A percentile compares a stretch with the other conserved stretches of the same genome.
Conservation (phyloP, 2,888 invertebrate species). For the Papilio elwesi region DNA sequence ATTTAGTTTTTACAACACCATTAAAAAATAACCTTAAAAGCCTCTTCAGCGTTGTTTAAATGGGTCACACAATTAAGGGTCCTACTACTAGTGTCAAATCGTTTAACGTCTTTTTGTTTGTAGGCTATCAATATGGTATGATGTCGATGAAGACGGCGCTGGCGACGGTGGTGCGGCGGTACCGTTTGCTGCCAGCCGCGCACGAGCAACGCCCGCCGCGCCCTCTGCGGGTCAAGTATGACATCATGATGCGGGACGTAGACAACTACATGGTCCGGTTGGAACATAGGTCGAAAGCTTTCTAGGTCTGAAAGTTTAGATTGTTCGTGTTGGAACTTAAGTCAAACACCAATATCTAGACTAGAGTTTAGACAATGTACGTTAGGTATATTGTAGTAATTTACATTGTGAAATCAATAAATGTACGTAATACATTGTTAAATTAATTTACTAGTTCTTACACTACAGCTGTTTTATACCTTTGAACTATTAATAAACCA, state of each 20-base stretch:
- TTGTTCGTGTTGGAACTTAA: no score
- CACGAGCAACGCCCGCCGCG: conserved; percentile 41
- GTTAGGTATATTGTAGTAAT: no score
- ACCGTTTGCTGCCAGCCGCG: conserved; percentile 49
- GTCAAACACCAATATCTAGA: no score
- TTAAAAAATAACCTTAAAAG: no score
- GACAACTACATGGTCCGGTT: conserved; percentile 56
- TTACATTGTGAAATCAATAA: no score
- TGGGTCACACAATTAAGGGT: not conserved
- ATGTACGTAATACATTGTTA: no score
- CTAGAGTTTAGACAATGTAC: no score
- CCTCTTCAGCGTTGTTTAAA: not conserved
- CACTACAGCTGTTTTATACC: no score
- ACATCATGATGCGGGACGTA: conserved; percentile 60
- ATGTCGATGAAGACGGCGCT: conserved; percentile 59
- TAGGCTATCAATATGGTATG: conserved; percentile 60
- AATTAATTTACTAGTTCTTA: no score
- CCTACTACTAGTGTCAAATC: not conserved
- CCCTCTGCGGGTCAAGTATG: conserved; percentile 55
- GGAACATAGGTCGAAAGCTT: conserved; percentile 46
- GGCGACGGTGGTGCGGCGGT: conserved; percentile 51
- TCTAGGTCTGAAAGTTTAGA: not conserved
- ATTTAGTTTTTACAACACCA: no score
- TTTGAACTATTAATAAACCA: no score
- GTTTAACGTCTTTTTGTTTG: conserved; percentile 20